Conservation (phyloP, 35 echinoderm and acorn worm genomes). For the Anneissia japonica region DNA sequence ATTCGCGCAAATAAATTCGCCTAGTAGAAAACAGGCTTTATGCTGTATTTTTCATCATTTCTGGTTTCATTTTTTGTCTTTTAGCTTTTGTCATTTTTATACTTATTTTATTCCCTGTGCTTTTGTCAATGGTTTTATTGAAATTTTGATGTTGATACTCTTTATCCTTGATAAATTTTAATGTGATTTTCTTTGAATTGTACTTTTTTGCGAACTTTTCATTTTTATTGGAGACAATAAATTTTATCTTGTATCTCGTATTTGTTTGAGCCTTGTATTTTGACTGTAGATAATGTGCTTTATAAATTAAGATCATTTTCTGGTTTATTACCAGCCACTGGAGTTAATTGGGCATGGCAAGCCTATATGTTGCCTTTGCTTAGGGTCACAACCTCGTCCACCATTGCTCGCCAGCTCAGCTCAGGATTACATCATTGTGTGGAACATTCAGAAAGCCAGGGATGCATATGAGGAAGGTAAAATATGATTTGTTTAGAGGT, state of each 20-base stretch:
- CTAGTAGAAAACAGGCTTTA: too few species aligned
- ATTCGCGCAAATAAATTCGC: too few species aligned
- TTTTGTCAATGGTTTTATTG: too few species aligned
- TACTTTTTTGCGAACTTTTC: too few species aligned
- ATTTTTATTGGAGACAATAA: neutral
- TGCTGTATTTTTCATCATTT: too few species aligned
- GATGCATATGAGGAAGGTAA: slow-evolving; percentile 54
- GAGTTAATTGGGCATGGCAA: slow-evolving; percentile 76
- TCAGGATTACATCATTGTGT: slow-evolving; percentile 82
- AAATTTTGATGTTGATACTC: neutral
- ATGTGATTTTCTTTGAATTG: too few species aligned
- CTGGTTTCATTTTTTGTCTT: too few species aligned
- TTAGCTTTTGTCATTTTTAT: too few species aligned
- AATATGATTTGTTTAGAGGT: neutral
- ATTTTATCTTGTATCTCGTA: neutral
- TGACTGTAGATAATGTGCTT: neutral
- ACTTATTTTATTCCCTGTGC: too few species aligned
- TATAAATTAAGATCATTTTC: too few species aligned
- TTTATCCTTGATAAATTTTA: too few species aligned
- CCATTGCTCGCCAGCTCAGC: slow-evolving; percentile 69
- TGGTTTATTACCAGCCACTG: slow-evolving; percentile 50
- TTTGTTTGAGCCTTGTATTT: neutral
- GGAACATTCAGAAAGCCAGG: slow-evolving; percentile 87
- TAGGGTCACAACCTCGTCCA: slow-evolving; percentile 58
- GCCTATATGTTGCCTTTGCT: slow-evolving; percentile 29